phyloP scores from a whole-genome alignment of 2,888 invertebrate genomes.

The Masnerella sp. region DNA sequence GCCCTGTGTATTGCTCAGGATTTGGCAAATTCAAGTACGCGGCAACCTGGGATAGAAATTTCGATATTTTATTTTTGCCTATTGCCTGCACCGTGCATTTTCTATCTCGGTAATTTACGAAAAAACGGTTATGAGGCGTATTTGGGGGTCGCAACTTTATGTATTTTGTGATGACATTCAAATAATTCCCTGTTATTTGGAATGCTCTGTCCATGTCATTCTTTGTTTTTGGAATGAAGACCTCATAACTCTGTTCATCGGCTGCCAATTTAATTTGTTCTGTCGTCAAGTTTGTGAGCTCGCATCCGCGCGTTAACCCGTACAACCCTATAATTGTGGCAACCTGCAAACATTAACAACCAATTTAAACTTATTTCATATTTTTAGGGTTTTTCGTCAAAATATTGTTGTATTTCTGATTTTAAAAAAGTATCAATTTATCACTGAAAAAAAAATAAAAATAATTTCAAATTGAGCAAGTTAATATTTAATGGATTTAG shows the following conservation, averaged over 20 bases:
- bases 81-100: conserved; percentile 47
- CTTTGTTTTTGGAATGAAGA: not conserved
- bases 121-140: not conserved
- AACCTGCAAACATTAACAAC: conserved; percentile 2
- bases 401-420: conserved; percentile 10
- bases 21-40: conserved; percentile 7
- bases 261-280: not conserved
- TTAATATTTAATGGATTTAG: no score
- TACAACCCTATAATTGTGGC: conserved; percentile 11
- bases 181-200: not conserved
- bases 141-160: not conserved
- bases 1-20: conserved; percentile 13
- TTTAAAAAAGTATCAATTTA: no score
- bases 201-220: not conserved
- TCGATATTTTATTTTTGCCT: conserved; percentile 15
- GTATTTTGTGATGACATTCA: not conserved
- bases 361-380: not conserved
- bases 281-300: not conserved
- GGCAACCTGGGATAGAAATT: conserved; percentile 9
- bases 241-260: not conserved
- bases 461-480: no score
- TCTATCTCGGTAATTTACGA: conserved; percentile 63
- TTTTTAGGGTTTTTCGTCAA: not conserved
- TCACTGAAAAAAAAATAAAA: no score
- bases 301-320: not conserved